A percentile compares a stretch with the other conserved stretches of the same genome.
Conservation (phyloP, 2,888 invertebrate species). For the Petrolisthes manimaculis region DNA sequence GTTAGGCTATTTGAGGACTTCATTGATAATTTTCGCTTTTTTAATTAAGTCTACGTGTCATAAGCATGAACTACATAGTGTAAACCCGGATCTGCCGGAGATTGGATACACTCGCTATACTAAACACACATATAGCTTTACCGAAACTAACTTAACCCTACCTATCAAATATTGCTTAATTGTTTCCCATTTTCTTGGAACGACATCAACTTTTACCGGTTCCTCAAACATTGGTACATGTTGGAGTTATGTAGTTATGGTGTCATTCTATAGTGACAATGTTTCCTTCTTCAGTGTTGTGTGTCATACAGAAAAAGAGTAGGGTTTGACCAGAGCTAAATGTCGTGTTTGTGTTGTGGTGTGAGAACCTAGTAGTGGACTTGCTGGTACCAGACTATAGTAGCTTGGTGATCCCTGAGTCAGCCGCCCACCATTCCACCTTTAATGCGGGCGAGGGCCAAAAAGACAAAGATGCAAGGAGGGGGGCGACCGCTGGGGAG, state of each 20-base stretch:
- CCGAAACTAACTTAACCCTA: no score
- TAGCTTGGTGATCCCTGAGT: neutral
- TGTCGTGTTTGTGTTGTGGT: neutral
- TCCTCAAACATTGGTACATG: neutral
- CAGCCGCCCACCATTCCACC: slow-evolving; percentile 41
- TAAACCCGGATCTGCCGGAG: no score
- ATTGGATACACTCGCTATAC: no score
- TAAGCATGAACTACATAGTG: no score
- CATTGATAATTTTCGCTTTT: no score
- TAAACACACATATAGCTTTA: no score
- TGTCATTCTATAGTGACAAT: neutral
- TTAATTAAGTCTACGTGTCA: no score
- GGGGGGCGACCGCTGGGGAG: slow-evolving; percentile 14
- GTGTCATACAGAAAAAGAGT: neutral
- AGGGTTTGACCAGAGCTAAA: neutral
- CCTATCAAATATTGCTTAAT: no score
- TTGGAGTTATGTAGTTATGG: neutral
- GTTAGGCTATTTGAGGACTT: no score
- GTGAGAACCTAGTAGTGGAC: neutral
- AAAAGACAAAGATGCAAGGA: slow-evolving; percentile 53
- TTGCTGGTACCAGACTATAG: neutral
- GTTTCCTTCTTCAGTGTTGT: neutral
- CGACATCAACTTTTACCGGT: no score
- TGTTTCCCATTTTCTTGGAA: no score
- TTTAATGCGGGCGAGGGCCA: slow-evolving; percentile 45